Base-by-base conservation (phyloP, 2,888 invertebrate species). In the Amblyjoppa fuscipennis region DNA sequence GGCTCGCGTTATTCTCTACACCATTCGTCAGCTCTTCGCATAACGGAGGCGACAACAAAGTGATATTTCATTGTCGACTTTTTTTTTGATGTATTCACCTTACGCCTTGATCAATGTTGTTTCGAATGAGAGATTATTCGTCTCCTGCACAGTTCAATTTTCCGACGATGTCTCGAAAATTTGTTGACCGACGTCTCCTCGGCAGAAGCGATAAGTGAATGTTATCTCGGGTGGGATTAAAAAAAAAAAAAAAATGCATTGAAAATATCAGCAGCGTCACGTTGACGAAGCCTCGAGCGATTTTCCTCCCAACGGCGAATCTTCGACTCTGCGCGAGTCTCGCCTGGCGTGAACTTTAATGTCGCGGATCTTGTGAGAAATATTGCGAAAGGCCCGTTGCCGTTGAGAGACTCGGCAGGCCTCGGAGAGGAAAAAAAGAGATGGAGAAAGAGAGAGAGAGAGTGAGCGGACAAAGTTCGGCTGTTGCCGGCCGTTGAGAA, bases 381-480 rank as follows among this genome's bases (percentile, higher is more conserved):
- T 28, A 56, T 56, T 77, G 56, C 68, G 53, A 38, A 66, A 66
- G 49, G 31, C 2, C 11, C 51, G 34, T 34, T 51, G 49, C 51
- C 51, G 71, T 38, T 28, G 28, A 28, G 59, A 28, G 5, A 9
- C 53, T 9, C 53, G 3, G 41, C 59, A 56, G 11, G 56, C 45
- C 45, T 13, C 45, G 13, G 45, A 45, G 45, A 45, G 16, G 16
- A 13, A 45, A 45, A 45, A 16, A 20, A 20, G 20, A 20, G 20
- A 20, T 20, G 20, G 45, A 16, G 16, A 45, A 3, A 16, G 16
- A 1, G 3, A 45, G 16, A 16, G 38, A 16, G 25, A 5, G 68
- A 25, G 9, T 45, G 68, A 45, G 51, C 25, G 31, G 77, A 2
- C 66, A 77, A 82, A 82, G 70, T 59, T 68, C 38, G 41, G 38